phyloP scores from a whole-genome alignment of 2,797 vertebrate species.

The Glyptemys insculpta region DNA sequence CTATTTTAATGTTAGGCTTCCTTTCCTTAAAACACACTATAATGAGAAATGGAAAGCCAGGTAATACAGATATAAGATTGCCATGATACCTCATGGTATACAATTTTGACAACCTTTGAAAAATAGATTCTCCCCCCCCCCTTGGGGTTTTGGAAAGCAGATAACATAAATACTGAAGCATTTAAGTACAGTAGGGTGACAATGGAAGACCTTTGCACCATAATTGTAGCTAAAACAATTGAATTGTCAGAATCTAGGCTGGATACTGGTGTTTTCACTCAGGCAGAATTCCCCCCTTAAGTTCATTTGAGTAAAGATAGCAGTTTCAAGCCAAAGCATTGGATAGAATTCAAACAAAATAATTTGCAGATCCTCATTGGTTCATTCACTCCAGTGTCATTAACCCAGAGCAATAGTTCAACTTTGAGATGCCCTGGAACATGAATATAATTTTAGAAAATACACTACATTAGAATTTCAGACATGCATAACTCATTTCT shows the following conservation, averaged over 20 bases:
- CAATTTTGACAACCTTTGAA: not conserved
- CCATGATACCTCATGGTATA: not conserved
- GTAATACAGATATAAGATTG: not conserved
- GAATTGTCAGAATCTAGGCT: not conserved
- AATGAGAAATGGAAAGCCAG: not conserved
- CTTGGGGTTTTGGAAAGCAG: not conserved
- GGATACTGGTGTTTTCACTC: not conserved
- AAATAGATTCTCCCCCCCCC: not conserved
- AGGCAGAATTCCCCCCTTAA: not conserved
- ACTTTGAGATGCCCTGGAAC: not conserved
- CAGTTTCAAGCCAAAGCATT: not conserved
- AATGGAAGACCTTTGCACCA: not conserved
- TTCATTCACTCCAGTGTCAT: not conserved
- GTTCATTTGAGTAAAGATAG: not conserved
- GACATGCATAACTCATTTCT: not conserved
- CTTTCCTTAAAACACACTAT: not conserved
- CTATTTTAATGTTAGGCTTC: not conserved
- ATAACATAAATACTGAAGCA: not conserved
- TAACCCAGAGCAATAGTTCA: not conserved
- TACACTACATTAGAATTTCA: not conserved
- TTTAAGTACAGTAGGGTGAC: not conserved
- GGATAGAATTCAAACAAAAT: fast-evolving
- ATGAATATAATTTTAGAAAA: not conserved
- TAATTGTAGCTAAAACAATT: not conserved
- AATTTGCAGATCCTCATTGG: not conserved